Evolutionary conservation across 2,113 vertebrate species (phyloP), one percentile per base, ranked within the genome.

Genomic region (Beaufortia kweichowensis): DNA sequence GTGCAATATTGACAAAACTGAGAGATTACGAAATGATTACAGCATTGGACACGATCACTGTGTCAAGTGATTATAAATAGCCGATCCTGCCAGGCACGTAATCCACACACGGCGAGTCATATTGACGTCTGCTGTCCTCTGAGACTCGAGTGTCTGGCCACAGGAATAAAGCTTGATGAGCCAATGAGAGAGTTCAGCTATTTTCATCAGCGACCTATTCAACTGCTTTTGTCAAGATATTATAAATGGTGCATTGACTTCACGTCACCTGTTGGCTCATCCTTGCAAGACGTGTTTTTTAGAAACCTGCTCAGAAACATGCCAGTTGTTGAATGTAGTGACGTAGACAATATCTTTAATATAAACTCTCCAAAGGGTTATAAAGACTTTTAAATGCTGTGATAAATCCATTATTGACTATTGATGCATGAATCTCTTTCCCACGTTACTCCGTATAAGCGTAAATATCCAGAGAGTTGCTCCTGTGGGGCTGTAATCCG

Each of bases 51-150:
- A 88, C 82, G 79, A 89, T 87, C 78, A 84, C 78, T 73, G 83
- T 83, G 84, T 86, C 82, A 84, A 91, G 88, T 87, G 84, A 89
- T 88, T 89, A 86, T 86, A 87, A 90, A 87, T 87, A 86, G 85
- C 76, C 70, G 77, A 41, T 78, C 71, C 83, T 88, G 86, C 87
- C 87, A 87, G 87, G 77, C 78, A 84, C 75, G 83, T 85, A 86
- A 84, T 86, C 86, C 82, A 82, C 85, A 87, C 87, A 78, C 83
- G 48, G 81, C 84, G 87, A 88, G 83, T 81, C 69, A 77, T 85
- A 85, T 86, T 84, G 85, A 69, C 64, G 79, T 84, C 73, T 41
- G 75, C 78, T 80, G 82, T 82, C 85, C 86, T 85, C 64, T 75
- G 84, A 79, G 83, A 82, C 70, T 80, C 6, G 26, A 85, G 81